These are phyloP conservation scores for Poicephalus meyeri DNA, from an alignment of 2,113 vertebrate genomes.

Conservation along the genomic window DNA sequence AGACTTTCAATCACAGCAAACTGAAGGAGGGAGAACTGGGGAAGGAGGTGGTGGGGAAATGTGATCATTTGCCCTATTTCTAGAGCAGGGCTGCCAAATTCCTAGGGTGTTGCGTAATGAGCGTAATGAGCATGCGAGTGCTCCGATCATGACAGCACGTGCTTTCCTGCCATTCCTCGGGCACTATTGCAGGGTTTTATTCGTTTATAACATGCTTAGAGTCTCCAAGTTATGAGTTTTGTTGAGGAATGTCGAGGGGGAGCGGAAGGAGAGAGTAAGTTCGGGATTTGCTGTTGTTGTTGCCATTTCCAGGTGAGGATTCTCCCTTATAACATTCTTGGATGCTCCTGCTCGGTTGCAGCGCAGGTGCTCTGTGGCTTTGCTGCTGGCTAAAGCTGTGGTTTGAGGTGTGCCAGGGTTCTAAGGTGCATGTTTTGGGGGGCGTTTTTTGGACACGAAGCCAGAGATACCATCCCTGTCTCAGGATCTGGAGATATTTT, in stretches of 20 bases:
- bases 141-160: constrained; percentile 43
- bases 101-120: constrained; percentile 41
- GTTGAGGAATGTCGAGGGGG: neutral
- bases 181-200: neutral
- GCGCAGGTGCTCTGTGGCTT: neutral
- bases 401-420: neutral
- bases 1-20: neutral
- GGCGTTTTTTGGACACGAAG: neutral
- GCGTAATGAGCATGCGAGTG: neutral
- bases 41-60: neutral
- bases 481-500: neutral
- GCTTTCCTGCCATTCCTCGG: constrained; percentile 23
- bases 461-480: neutral
- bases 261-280: neutral
- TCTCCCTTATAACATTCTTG: neutral
- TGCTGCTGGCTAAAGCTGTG: neutral
- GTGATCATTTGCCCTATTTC: constrained; percentile 56
- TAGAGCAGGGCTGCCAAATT: constrained; percentile 23
- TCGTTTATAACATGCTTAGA: neutral
- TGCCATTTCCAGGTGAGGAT: neutral
- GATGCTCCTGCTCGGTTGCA: neutral
- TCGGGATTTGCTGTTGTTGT: neutral
- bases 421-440: neutral
- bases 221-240: neutral
- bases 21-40: neutral